Evolutionary conservation across 2,797 vertebrate genomes (phyloP), one percentile per base, ranked within the genome.

Genomic region (Dermochelys coriacea): DNA sequence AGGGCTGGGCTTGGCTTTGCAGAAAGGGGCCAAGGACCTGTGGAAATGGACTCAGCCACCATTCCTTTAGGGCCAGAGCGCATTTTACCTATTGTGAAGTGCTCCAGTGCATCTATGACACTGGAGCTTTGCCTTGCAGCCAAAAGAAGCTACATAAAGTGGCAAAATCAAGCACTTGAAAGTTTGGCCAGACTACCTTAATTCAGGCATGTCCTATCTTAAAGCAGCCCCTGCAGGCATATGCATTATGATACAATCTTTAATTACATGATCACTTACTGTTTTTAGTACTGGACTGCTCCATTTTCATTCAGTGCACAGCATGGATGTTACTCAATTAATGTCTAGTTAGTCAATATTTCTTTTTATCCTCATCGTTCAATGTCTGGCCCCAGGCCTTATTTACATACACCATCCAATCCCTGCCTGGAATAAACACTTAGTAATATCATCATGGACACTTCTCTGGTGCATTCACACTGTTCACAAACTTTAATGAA

Each of bases 311-410:
- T 41, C 23, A 71, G 68, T 93, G 86, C 86, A 37, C 0, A 15
- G 12, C 68, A 86, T 64, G 68, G 92, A 84, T 77, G 91, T 81
- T 19, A 82, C 88, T 96, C 86, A 52, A 89, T 84, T 89, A 90
- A 71, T 71, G 37, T 41, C 79, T 91, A 16, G 41, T 61, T 93
- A 94, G 92, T 91, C 95, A 91, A 96, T 97, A 96, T 34, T 86
- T 55, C 55, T 95, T 93, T 93, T 1, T 1, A 86, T 90, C 91
- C 96, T 93, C 96, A 97, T 97, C 95, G 57, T 50, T 97, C 97
- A 95, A 81, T 95, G 94, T 91, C 97, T 93, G 95, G 81, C 94
- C 95, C 34, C 85, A 81, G 86, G 83, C 50, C 96, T 96, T 95
- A 93, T 93, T 96, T 96, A 96, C 94, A 75, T 85, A 88, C 88